Evolutionary conservation across 2,888 invertebrate species (phyloP).

Genomic region (Drosophila greeni): DNA sequence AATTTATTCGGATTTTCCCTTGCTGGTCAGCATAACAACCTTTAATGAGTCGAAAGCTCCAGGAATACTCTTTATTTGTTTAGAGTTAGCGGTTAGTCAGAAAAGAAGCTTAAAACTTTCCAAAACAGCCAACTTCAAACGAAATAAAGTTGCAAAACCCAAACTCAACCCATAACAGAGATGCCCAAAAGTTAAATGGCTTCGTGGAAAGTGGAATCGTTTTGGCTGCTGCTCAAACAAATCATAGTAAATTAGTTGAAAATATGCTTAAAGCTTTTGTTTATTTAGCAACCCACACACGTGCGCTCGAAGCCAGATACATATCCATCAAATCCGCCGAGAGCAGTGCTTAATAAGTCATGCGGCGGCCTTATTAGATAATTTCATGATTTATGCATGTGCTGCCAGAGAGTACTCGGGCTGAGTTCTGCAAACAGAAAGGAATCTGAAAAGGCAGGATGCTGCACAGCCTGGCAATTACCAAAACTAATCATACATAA

Average conservation of each 20-base stretch:
- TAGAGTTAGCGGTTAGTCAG: slow-evolving; percentile 42
- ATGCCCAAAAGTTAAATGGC: slow-evolving; percentile 22
- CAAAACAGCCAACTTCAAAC: slow-evolving; percentile 32
- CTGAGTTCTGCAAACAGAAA: slow-evolving; percentile 14
- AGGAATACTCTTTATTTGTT: slow-evolving; percentile 45
- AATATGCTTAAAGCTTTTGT: slow-evolving; percentile 37
- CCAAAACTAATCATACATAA: slow-evolving; percentile 37
- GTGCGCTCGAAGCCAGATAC: not conserved
- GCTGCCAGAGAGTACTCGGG: slow-evolving; percentile 11
- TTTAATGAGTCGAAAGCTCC: slow-evolving; percentile 41
- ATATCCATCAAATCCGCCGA: slow-evolving; percentile 42
- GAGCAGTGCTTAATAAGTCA: slow-evolving; percentile 48
- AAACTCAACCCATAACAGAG: not conserved
- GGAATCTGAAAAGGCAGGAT: not conserved
- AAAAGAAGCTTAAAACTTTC: slow-evolving; percentile 42
- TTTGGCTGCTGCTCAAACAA: slow-evolving; percentile 29
- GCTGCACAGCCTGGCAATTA: slow-evolving; percentile 15
- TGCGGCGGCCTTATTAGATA: slow-evolving; percentile 48
- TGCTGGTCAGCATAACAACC: not conserved
- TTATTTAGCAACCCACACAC: slow-evolving; percentile 36
- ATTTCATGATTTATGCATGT: slow-evolving; percentile 58
- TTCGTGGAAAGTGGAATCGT: slow-evolving; percentile 12
- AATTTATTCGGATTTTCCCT: slow-evolving; percentile 29
- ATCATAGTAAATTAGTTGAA: slow-evolving; percentile 41
- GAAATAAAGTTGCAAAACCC: slow-evolving; percentile 7